Conservation (phyloP, 2,888 invertebrate genomes). For the Aleiodes leptofemur region DNA sequence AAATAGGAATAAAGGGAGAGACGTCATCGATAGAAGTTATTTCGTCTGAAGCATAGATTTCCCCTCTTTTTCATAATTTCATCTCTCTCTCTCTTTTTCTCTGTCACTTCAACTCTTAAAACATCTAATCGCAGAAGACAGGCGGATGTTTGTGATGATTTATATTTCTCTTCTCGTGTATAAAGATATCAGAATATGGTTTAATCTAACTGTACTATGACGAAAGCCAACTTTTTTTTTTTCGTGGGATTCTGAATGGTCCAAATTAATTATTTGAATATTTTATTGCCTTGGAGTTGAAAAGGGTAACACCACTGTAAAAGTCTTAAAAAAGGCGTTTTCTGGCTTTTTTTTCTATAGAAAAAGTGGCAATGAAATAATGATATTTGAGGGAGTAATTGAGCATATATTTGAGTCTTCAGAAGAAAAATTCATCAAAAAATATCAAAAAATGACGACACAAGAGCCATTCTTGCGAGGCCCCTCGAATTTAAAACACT, state of each 20-base stretch:
- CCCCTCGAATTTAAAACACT: too few relatives aligned
- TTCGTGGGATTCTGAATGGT: constrained; percentile 7
- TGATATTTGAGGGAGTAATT: too few relatives aligned
- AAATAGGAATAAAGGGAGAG: neutral
- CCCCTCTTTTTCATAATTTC: neutral
- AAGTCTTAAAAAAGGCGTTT: too few relatives aligned
- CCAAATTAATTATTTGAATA: neutral
- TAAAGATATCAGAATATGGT: constrained; percentile 30
- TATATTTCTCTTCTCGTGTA: constrained; percentile 22
- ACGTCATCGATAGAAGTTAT: constrained; percentile 1
- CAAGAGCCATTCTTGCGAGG: too few relatives aligned
- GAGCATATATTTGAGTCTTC: too few relatives aligned
- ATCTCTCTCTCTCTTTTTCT: constrained; percentile 9
- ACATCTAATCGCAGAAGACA: constrained; percentile 34
- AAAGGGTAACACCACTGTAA: too few relatives aligned
- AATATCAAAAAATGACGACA: too few relatives aligned
- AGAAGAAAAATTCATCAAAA: too few relatives aligned
- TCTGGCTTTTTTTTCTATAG: too few relatives aligned
- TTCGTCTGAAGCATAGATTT: neutral
- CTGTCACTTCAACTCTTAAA: neutral
- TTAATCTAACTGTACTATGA: constrained; percentile 21
- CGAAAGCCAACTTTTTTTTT: constrained; percentile 19
- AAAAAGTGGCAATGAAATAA: too few relatives aligned
- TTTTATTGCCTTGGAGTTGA: too few relatives aligned
- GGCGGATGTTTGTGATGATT: constrained; percentile 57